Percentiles rank a stretch among this genome's conserved stretches.
Conservation (phyloP, 2,113 vertebrate species). For the Cyanocitta stelleri region DNA sequence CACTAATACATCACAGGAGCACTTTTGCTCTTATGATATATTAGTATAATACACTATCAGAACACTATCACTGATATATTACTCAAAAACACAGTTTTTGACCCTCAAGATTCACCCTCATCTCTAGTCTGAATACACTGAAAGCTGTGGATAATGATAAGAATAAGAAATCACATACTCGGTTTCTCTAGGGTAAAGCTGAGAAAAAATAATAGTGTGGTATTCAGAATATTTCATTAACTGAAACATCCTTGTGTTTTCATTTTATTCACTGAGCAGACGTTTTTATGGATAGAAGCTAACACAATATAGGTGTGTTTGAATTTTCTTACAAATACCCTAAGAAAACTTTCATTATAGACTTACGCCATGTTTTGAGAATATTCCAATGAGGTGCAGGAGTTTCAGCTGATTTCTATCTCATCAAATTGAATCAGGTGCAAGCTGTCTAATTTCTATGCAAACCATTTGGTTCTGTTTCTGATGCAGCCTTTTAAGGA, state of each 20-base stretch:
- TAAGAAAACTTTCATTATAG: neutral
- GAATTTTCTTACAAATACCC: constrained; percentile 7
- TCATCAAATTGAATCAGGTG: neutral
- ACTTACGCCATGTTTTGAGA: neutral
- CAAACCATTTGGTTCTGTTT: neutral
- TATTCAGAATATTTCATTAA: neutral
- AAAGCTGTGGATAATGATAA: neutral
- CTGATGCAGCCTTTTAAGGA: neutral
- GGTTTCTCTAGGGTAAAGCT: neutral
- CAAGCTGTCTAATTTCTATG: neutral
- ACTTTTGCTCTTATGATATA: constrained; percentile 60
- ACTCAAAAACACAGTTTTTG: constrained; percentile 60
- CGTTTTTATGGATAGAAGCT: neutral
- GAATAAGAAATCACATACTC: neutral
- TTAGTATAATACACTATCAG: constrained; percentile 66
- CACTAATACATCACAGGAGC: constrained; percentile 58
- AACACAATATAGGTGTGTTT: neutral
- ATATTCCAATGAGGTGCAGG: neutral
- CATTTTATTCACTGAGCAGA: neutral
- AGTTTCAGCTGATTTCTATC: neutral
- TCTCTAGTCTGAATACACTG: neutral
- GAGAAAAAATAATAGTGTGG: neutral
- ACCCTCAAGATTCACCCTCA: constrained; percentile 40
- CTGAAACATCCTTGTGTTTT: neutral
- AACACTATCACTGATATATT: constrained; percentile 61